Conservation (phyloP, 2,888 invertebrate genomes). For the Caenorhabditis sinica region DNA sequence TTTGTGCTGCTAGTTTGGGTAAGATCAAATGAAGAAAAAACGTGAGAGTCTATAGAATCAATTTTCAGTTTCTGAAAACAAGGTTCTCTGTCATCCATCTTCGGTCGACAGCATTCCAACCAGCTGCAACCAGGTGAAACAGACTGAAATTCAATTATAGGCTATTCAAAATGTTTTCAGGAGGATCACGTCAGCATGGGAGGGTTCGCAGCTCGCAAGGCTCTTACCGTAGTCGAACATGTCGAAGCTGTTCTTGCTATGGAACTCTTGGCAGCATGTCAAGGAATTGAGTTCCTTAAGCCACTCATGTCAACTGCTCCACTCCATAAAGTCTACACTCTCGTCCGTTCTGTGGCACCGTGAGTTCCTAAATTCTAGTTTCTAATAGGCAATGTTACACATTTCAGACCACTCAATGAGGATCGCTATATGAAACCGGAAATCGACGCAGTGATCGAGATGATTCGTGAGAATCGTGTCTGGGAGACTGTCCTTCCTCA, state of each 20-base stretch:
- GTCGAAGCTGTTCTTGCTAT: slow-evolving; percentile 87
- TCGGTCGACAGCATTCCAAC: slow-evolving; percentile 88
- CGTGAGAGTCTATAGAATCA: too few relatives aligned
- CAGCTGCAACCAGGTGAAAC: slow-evolving; percentile 86
- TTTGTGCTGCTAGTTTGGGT: slow-evolving; percentile 88
- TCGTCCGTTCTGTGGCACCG: slow-evolving; percentile 86
- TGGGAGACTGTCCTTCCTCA: slow-evolving; percentile 86
- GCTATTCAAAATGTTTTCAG: slow-evolving; percentile 7
- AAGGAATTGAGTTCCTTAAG: slow-evolving; percentile 88
- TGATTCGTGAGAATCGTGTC: slow-evolving; percentile 85
- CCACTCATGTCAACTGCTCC: slow-evolving; percentile 87
- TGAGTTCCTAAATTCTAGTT: slow-evolving; percentile 78
- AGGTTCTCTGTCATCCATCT: slow-evolving; percentile 88
- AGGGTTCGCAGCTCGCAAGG: slow-evolving; percentile 88
- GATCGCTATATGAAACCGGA: slow-evolving; percentile 88
- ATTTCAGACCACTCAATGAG: slow-evolving; percentile 87
- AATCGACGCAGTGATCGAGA: slow-evolving; percentile 86
- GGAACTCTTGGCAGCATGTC: slow-evolving; percentile 88
- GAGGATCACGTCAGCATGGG: slow-evolving; percentile 89
- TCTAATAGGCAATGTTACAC: neutral
- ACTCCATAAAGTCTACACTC: slow-evolving; percentile 87
- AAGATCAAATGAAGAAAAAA: slow-evolving; percentile 31
- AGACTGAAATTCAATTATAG: neutral
- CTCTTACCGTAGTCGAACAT: slow-evolving; percentile 86
- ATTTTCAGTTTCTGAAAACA: slow-evolving; percentile 88